Evolutionary conservation across 2,888 invertebrate genomes (phyloP), one percentile per base, ranked within the genome.

Genomic region (Abscondita cerata): DNA sequence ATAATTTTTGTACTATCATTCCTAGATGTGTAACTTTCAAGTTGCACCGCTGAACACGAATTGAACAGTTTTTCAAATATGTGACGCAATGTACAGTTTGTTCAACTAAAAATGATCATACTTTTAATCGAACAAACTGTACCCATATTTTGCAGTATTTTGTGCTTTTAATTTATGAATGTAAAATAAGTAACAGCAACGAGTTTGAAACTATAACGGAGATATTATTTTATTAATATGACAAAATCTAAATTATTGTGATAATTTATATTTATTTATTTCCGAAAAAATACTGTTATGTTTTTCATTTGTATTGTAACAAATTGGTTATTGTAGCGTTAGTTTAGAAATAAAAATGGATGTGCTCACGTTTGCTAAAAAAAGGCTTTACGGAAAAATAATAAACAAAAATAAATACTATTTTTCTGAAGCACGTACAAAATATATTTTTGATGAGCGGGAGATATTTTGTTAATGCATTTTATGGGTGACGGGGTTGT

Each of bases 391-490:
- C 70, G 72, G 71, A 70, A 69, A 73, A 63, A 65, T 62, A 72
- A 70, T 62, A 58, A 63, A 65, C 65, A 67, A 68, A 67, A 68
- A 66, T 64, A 65, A 68, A 68, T 62, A 74, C 73, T 76, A 75
- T 76, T 76, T 76, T 76, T 75, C 72, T 75, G 75, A 75, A 67
- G 73, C 73, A 75, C 74, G 72, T 74, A 75, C 72, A 72, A 72
- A 62, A 75, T 73, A 75, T 76, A 76, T 76, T 76, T 76, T 76
- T 76, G 72, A 75, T 73, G 72, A 71, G 64, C 71, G 66, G 66
- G 66, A 71, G 62, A 66, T 68, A 65, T 70, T 70, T 66, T 68
- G 64, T 60, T 65, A 59, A 60, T 52, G 25, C 52, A 34, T 40
- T 44, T 54, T 54, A 41, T 48, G 47, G 54, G 53, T 58, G 51